Evolutionary conservation across 2,888 invertebrate species (phyloP).

Genomic region (Ormia ochracea): DNA sequence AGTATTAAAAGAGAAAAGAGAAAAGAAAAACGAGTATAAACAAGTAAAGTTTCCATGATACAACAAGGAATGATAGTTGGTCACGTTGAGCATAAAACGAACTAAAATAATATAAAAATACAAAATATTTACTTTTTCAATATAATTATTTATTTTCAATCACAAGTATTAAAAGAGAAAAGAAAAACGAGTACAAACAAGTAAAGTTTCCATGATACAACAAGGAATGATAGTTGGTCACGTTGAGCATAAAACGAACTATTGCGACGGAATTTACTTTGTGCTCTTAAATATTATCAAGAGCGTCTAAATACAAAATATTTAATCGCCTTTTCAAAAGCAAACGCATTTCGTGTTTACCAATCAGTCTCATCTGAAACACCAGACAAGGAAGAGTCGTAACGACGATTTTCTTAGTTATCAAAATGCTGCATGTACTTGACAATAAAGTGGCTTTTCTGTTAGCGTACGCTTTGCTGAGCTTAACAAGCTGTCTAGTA

Average conservation of each 20-base stretch:
- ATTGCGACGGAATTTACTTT: not conserved
- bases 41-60: too few relatives aligned
- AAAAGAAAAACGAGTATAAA: too few relatives aligned
- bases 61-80: not conserved
- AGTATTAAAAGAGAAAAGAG: too few relatives aligned
- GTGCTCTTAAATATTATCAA: not conserved
- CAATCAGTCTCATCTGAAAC: conserved; percentile 21
- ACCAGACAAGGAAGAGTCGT: not conserved
- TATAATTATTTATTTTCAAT: too few relatives aligned
- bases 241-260: not conserved
- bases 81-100: not conserved
- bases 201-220: too few relatives aligned
- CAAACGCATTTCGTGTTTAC: too few relatives aligned
- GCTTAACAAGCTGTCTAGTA: not conserved
- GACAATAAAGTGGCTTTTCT: not conserved
- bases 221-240: not conserved
- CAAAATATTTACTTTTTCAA: too few relatives aligned
- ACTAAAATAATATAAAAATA: too few relatives aligned
- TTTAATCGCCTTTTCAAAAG: not conserved
- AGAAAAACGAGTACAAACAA: too few relatives aligned
- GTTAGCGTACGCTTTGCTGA: not conserved
- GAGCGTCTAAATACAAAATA: not conserved
- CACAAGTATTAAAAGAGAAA: too few relatives aligned
- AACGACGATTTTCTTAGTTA: not conserved
- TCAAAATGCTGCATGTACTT: not conserved